These are phyloP conservation scores for Micrasema longulum DNA, from an alignment of 1,140 invertebrate species.

Conservation along the genomic window DNA sequence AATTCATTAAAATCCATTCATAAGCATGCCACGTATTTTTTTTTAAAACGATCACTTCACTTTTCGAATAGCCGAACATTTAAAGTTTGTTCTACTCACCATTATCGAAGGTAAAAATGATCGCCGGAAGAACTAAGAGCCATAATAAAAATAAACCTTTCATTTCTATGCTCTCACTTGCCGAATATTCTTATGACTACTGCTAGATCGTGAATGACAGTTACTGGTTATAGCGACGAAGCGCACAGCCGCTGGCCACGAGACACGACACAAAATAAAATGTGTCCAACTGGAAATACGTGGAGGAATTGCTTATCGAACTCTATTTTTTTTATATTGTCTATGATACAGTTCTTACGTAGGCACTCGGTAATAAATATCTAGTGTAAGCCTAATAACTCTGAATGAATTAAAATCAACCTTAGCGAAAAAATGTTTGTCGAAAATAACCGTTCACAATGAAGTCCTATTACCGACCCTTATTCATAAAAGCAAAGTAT, in stretches of 20 bases:
- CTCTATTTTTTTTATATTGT: not conserved
- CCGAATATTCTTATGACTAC: not conserved
- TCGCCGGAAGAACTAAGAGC: constrained; percentile 67
- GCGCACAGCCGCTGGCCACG: constrained; percentile 13
- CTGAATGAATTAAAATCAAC: too few relatives aligned
- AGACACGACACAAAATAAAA: constrained; percentile 35
- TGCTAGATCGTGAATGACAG: constrained; percentile 39
- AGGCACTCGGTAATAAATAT: too few relatives aligned
- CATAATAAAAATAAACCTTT: constrained; percentile 67
- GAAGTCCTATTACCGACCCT: too few relatives aligned
- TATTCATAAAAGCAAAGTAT: too few relatives aligned
- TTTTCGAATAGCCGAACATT: constrained; percentile 33
- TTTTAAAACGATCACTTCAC: constrained; percentile 33
- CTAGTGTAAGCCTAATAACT: too few relatives aligned
- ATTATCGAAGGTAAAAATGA: constrained; percentile 65
- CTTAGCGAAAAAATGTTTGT: too few relatives aligned
- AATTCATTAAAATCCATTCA: not conserved
- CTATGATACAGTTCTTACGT: too few relatives aligned
- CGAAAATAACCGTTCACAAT: too few relatives aligned
- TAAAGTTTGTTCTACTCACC: constrained; percentile 61
- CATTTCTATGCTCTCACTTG: constrained; percentile 59
- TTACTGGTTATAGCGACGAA: constrained; percentile 1
- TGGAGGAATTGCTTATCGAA: constrained; percentile 34
- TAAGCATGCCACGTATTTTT: constrained; percentile 52
- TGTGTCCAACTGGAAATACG: constrained; percentile 48